phyloP scores from a whole-genome alignment of 2,113 vertebrate genomes.

The Proterorhinus semilunaris region DNA sequence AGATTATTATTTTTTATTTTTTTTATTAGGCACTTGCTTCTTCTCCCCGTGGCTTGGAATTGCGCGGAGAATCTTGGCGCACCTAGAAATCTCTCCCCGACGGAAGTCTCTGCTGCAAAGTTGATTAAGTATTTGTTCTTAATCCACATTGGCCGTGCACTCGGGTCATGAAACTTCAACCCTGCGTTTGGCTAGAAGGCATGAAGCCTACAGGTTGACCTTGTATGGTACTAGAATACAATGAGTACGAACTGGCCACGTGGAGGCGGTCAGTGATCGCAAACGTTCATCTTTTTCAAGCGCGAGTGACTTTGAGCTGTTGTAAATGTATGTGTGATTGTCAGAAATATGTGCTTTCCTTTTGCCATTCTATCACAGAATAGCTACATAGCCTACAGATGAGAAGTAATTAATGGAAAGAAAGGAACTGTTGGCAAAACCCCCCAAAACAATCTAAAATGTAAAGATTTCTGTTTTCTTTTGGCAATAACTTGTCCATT shows the following conservation, averaged over 20 bases:
- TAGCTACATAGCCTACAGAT: too few species aligned
- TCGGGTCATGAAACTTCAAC: conserved; percentile 58
- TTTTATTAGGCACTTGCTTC: not conserved
- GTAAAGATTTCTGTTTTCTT: too few species aligned
- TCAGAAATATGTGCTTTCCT: not conserved
- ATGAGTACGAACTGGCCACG: not conserved
- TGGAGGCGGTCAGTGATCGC: not conserved
- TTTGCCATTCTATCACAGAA: too few species aligned
- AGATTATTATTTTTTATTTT: too few species aligned
- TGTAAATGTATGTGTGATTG: not conserved
- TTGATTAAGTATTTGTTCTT: conserved; percentile 63
- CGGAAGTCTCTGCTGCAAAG: conserved; percentile 44
- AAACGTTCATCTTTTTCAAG: not conserved
- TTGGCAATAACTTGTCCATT: too few species aligned
- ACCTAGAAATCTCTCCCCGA: conserved; percentile 15
- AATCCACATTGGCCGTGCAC: conserved; percentile 57
- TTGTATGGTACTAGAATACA: conserved; percentile 35
- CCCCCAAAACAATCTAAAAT: too few species aligned
- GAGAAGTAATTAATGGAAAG: too few species aligned
- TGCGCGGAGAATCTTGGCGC: conserved; percentile 29
- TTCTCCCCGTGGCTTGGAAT: conserved; percentile 9
- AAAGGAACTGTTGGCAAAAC: too few species aligned
- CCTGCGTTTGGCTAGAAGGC: conserved; percentile 29
- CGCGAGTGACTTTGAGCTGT: not conserved
- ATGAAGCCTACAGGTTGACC: conserved; percentile 17